Percentiles rank a stretch among this genome's conserved stretches.
These are phyloP conservation scores for Excalfactoria chinensis DNA, from an alignment of 2,113 vertebrate genomes.

Conservation along the genomic window DNA sequence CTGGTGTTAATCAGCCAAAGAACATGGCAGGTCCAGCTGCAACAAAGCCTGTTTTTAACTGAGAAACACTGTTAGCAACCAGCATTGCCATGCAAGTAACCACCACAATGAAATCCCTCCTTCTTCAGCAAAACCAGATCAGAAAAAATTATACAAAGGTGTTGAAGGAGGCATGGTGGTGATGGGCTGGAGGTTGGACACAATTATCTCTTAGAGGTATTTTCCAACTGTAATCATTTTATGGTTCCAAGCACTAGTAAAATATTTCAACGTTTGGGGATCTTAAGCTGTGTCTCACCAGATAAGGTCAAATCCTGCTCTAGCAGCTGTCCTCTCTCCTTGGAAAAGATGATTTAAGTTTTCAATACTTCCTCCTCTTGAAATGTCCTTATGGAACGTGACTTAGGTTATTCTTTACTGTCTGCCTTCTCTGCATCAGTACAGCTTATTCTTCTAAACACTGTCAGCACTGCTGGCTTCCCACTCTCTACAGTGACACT, in stretches of 20 bases:
- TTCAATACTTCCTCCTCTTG: neutral
- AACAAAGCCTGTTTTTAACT: neutral
- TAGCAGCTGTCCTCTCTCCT: neutral
- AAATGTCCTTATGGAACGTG: neutral
- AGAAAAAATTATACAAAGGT: neutral
- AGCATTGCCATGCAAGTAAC: fast-evolving
- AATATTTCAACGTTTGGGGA: neutral
- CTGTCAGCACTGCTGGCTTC: neutral
- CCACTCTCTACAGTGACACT: neutral
- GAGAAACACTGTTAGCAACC: neutral
- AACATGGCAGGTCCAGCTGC: neutral
- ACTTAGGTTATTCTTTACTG: neutral
- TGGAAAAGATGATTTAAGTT: neutral
- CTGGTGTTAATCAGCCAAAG: neutral
- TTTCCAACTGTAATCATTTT: neutral
- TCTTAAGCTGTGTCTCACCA: neutral
- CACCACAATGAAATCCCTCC: neutral
- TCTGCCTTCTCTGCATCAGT: neutral
- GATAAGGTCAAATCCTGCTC: neutral
- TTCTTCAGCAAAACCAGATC: neutral
- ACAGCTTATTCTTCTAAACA: neutral
- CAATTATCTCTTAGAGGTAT: neutral
- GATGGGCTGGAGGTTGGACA: neutral
- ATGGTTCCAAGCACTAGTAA: neutral
- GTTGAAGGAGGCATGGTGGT: neutral